Evolutionary conservation across 2,888 invertebrate species (phyloP).

Genomic region (Geophilus truncorum): DNA sequence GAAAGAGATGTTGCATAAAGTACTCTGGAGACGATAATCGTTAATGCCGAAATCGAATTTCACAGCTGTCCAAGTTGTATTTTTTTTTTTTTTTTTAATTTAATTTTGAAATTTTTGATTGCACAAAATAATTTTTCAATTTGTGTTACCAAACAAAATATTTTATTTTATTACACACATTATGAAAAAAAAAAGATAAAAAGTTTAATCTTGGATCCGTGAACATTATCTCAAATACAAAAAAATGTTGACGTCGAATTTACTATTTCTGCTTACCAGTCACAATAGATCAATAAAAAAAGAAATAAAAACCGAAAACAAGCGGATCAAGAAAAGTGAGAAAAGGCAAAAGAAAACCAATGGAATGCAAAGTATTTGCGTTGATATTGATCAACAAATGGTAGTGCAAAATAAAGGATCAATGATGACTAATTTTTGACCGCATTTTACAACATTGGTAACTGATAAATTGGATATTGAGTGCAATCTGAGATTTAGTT

Average conservation of each 20-base stretch:
- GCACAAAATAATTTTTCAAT: no score
- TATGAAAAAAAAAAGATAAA: no score
- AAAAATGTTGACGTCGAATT: background rate
- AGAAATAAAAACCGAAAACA: background rate
- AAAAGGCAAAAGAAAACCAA: background rate
- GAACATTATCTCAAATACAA: background rate
- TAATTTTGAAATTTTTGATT: no score
- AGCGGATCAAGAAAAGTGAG: background rate
- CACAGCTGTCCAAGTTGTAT: no score
- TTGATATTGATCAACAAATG: background rate
- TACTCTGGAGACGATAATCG: no score
- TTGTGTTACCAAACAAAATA: no score
- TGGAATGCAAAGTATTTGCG: background rate
- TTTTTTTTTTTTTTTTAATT: no score
- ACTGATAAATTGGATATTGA: no score
- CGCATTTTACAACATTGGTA: background rate
- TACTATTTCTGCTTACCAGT: background rate
- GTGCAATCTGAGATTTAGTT: no score
- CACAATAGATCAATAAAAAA: constrained; percentile 8
- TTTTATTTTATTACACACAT: no score
- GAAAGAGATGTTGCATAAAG: no score
- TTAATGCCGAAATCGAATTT: no score
- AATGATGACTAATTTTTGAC: background rate
- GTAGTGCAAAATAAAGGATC: background rate
- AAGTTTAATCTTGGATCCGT: background rate